Conservation (phyloP, 2,888 invertebrate species). For the Epinotia demarniana region DNA sequence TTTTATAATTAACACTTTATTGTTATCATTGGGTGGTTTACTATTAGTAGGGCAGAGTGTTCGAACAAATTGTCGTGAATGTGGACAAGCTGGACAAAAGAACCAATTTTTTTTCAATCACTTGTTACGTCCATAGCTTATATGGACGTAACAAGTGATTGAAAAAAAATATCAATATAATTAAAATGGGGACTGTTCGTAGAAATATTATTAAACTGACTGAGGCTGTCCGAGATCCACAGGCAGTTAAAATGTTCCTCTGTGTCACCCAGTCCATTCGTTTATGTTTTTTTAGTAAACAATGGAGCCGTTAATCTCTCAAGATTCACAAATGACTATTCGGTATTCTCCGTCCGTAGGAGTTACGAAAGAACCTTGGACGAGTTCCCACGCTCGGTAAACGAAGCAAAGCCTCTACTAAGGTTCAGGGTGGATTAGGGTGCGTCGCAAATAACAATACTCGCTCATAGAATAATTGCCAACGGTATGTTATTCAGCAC, state of each 20-base stretch:
- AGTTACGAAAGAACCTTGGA: constrained; percentile 25
- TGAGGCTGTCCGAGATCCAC: background rate
- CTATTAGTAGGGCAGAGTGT: too few relatives aligned
- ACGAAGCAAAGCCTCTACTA: constrained; percentile 5
- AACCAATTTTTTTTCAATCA: too few relatives aligned
- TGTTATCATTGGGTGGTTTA: too few relatives aligned
- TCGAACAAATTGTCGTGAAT: too few relatives aligned
- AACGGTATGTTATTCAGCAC: background rate
- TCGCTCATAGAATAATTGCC: background rate
- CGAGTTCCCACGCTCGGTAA: constrained; percentile 11
- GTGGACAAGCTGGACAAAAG: too few relatives aligned
- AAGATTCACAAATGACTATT: background rate
- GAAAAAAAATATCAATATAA: too few relatives aligned
- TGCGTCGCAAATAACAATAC: background rate
- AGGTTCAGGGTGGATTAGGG: constrained; percentile 26
- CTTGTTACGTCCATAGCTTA: too few relatives aligned
- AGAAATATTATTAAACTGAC: too few relatives aligned
- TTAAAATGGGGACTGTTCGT: too few relatives aligned
- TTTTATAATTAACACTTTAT: too few relatives aligned
- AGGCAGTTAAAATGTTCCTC: background rate
- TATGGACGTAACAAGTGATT: too few relatives aligned
- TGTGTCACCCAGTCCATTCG: background rate
- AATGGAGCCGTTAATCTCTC: background rate
- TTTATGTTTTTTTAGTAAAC: background rate
- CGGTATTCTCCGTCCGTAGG: constrained; percentile 15